Percentiles rank a stretch among this genome's conserved stretches.
phyloP scores from a whole-genome alignment of 2,113 vertebrate species.

The Barnardius zonarius region DNA sequence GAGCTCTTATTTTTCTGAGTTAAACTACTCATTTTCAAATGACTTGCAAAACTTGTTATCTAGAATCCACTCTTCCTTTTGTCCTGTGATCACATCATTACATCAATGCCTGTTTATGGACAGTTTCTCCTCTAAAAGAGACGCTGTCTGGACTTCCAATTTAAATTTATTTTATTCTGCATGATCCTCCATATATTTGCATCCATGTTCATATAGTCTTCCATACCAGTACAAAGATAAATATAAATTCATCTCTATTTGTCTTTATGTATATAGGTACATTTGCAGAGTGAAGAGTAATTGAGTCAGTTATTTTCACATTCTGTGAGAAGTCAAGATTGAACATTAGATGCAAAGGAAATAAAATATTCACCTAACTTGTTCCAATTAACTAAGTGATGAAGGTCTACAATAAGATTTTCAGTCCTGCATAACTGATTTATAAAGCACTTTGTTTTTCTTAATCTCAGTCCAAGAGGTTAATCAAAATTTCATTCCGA shows the following conservation, averaged over 20 bases:
- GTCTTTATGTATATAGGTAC: not conserved
- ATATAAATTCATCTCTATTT: not conserved
- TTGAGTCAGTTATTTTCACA: not conserved
- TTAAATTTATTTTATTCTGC: not conserved
- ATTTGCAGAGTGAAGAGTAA: not conserved
- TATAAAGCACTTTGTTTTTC: not conserved
- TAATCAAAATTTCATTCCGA: conserved; percentile 10
- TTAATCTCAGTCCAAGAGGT: not conserved
- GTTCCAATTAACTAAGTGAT: not conserved
- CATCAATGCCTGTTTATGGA: not conserved
- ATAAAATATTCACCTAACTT: not conserved
- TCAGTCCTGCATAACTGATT: not conserved
- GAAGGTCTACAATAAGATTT: not conserved
- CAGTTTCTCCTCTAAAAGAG: not conserved
- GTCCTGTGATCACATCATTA: not conserved
- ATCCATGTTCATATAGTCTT: not conserved
- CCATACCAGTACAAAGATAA: not conserved
- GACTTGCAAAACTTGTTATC: not conserved
- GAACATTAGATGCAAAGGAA: not conserved
- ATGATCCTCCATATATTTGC: not conserved
- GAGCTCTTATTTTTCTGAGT: not conserved
- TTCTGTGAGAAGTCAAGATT: not conserved
- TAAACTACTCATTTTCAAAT: not conserved
- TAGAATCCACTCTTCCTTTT: not conserved
- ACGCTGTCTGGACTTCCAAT: not conserved